Evolutionary conservation across 2,888 invertebrate species (phyloP).

Genomic region (Athetis lepigone): DNA sequence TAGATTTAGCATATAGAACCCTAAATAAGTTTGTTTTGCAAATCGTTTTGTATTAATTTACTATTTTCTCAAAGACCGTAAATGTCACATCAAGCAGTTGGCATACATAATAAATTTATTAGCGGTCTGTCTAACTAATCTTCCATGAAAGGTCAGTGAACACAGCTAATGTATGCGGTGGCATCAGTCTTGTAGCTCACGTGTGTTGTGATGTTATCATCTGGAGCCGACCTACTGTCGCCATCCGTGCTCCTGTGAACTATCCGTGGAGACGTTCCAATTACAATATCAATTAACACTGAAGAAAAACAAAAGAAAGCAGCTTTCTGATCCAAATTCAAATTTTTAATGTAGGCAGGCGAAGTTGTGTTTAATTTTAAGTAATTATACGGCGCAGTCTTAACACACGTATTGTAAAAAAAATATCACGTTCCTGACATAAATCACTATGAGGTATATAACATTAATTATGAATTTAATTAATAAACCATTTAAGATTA

Average conservation of each 20-base stretch:
- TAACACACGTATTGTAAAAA: no score
- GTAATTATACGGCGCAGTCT: no score
- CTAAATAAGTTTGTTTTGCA: background rate
- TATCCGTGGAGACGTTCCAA: slow-evolving; percentile 20
- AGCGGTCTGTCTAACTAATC: slow-evolving; percentile 1
- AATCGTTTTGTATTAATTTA: background rate
- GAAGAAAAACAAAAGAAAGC: background rate
- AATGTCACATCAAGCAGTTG: slow-evolving; percentile 12
- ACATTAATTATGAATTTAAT: no score
- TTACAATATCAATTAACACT: slow-evolving; percentile 3
- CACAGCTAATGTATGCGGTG: slow-evolving; percentile 32
- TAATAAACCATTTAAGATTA: no score
- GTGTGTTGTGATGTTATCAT: slow-evolving; percentile 47
- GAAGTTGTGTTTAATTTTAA: no score
- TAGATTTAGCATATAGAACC: no score
- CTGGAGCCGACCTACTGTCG: slow-evolving; percentile 12
- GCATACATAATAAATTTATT: slow-evolving; percentile 16
- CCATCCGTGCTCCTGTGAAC: slow-evolving; percentile 2
- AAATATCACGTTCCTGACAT: no score
- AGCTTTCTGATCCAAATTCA: no score
- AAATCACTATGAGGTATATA: no score
- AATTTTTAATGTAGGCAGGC: no score
- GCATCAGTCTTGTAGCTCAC: slow-evolving; percentile 40
- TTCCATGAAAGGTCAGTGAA: slow-evolving; percentile 33
- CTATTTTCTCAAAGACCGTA: background rate